These are phyloP conservation scores for Narcine bancroftii DNA, from an alignment of 2,113 vertebrate species.

Conservation along the genomic window DNA sequence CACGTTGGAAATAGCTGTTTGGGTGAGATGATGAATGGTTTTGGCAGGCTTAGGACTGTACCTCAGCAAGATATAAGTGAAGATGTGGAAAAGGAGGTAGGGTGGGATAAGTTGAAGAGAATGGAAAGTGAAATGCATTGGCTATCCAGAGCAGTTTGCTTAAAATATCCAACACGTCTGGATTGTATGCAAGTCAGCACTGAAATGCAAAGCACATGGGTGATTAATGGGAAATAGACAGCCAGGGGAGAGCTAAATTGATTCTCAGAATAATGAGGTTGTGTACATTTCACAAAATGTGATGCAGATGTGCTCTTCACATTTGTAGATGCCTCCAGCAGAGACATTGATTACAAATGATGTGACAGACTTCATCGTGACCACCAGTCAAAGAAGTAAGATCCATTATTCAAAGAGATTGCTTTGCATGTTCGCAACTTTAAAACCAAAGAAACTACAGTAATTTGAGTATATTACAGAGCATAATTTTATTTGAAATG, in stretches of 20 bases:
- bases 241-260: background rate
- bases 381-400: background rate
- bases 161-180: background rate
- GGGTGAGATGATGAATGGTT: background rate
- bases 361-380: background rate
- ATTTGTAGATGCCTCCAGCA: background rate
- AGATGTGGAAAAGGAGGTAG: too few species aligned
- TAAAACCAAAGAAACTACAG: background rate
- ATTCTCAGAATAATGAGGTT: background rate
- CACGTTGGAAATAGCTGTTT: background rate
- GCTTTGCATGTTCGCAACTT: background rate
- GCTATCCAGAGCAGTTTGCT: background rate
- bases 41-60: background rate
- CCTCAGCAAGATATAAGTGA: background rate
- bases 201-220: background rate
- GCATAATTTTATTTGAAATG: background rate
- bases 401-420: background rate
- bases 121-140: background rate
- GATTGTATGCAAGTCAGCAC: background rate
- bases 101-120: background rate
- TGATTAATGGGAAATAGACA: background rate
- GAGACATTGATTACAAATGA: conserved; percentile 13
- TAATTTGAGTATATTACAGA: background rate
- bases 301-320: background rate
- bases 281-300: background rate